A percentile compares a stretch with the other conserved stretches of the same genome.
phyloP scores from a whole-genome alignment of 1,140 invertebrate species.

The Sinella curviseta region DNA sequence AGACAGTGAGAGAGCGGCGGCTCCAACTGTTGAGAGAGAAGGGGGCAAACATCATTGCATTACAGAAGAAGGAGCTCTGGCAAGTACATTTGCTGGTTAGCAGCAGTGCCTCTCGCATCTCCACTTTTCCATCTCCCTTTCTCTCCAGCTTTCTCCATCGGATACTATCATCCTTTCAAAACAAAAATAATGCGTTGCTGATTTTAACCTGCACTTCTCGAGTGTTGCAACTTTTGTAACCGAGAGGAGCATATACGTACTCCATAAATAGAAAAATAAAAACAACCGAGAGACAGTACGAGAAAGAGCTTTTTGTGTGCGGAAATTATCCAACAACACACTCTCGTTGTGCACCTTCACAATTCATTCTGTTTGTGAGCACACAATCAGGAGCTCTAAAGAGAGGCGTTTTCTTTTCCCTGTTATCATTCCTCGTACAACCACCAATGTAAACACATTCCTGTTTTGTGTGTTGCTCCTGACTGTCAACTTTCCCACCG shows the following conservation, averaged over 20 bases:
- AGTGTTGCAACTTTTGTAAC: neutral
- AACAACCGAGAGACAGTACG: neutral
- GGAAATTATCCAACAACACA: too few species aligned
- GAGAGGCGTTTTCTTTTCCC: too few species aligned
- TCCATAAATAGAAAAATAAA: neutral
- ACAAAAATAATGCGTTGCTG: neutral
- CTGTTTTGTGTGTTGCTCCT: too few species aligned
- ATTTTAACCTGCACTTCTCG: neutral
- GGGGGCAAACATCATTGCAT: too few species aligned
- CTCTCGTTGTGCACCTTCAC: too few species aligned
- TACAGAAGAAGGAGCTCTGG: too few species aligned
- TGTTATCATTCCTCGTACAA: too few species aligned
- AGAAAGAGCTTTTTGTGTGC: neutral
- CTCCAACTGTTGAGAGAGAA: neutral
- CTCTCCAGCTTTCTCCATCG: neutral
- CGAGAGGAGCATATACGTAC: neutral
- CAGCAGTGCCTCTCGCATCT: neutral
- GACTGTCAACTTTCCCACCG: too few species aligned
- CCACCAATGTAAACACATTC: too few species aligned
- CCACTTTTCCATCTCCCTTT: neutral
- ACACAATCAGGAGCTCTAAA: too few species aligned
- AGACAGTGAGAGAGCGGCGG: neutral
- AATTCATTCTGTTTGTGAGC: too few species aligned
- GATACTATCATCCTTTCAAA: neutral
- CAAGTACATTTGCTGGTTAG: too few species aligned